Percentiles rank a stretch among this genome's conserved stretches.
These are phyloP conservation scores for Polymixis flavicincta DNA, from an alignment of 2,888 invertebrate genomes.

Conservation along the genomic window DNA sequence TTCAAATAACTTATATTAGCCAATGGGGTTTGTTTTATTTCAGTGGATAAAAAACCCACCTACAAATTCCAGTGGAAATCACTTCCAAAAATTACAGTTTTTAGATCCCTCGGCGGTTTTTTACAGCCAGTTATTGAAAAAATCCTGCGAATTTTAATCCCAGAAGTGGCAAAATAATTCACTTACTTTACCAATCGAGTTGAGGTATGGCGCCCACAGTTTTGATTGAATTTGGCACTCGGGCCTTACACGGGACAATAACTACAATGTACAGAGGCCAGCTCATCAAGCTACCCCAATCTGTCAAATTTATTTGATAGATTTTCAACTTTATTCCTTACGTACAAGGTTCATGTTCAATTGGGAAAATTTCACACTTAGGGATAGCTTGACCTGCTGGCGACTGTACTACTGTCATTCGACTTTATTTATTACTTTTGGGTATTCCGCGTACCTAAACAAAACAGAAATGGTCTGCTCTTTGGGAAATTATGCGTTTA, in stretches of 20 bases:
- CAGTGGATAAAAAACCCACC: too few species aligned
- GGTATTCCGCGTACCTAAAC: background rate
- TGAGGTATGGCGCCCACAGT: conserved; percentile 17
- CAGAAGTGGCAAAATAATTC: conserved; percentile 30
- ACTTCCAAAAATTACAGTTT: background rate
- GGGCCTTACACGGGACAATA: conserved; percentile 20
- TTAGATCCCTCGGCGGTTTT: background rate
- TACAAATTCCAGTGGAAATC: background rate
- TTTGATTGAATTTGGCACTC: conserved; percentile 50
- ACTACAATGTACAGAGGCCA: conserved; percentile 23
- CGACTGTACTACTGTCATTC: too few species aligned
- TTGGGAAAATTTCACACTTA: too few species aligned
- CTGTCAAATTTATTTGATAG: too few species aligned
- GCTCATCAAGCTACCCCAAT: too few species aligned
- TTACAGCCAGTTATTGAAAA: background rate
- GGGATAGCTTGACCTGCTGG: too few species aligned
- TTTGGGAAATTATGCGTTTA: too few species aligned
- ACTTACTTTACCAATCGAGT: conserved; percentile 9
- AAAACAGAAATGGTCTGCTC: too few species aligned
- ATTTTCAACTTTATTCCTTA: too few species aligned
- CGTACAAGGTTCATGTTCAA: too few species aligned
- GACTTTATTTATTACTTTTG: conserved; percentile 6
- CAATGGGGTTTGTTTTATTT: too few species aligned
- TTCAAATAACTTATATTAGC: too few species aligned
- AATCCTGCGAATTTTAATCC: conserved; percentile 15